Evolutionary conservation across 1,140 invertebrate genomes (phyloP), one percentile per base, ranked within the genome.

Genomic region (Camponotus floridanus): DNA sequence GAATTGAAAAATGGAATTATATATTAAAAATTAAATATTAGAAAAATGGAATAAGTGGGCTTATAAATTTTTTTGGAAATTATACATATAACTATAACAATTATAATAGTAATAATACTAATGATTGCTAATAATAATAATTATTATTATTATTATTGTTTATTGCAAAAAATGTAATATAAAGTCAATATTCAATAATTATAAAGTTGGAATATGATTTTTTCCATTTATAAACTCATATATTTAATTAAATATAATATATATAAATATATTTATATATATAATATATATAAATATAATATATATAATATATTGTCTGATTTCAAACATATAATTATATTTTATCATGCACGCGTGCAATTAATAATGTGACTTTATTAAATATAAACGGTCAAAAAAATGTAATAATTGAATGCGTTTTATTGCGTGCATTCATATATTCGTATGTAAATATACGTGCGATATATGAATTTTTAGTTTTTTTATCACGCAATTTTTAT

Each of bases 401-500:
- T n/a, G 21, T 21, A 65, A 51, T 51, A 51, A 51, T 51, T 13
- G 2, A 11, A 26, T 65, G 39, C 26, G n/a, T 65, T 78, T 78
- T 15, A 11, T 78, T 15, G 5, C 6, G n/a, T 65, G 11, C 15
- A 15, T 62, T 7, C 26, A 39, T 65, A n/a, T n/a, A 26, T 79
- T 78, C 65, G n/a, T 11, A 26, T 9, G n/a, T 42, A n/a, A 79
- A 79, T 68, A 79, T 31, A 70, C 42, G 18, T 11, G 64, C 18
- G 39, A 21, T 8, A 21, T n/a, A 26, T 31, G 11, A 76, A 62
- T 42, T 68, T 80, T 33, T 67, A 3, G 8, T 39, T 48, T 45
- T 79, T 79, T 67, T 79, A n/a, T 68, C 26, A 31, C 21, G 57
- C 26, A 11, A 51, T 68, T 79, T 79, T 68, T 51, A 55, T 67